A percentile compares a stretch with the other conserved stretches of the same genome.
Conservation (phyloP, 2,113 vertebrate species). For the Cryptomyrus ogoouensis region DNA sequence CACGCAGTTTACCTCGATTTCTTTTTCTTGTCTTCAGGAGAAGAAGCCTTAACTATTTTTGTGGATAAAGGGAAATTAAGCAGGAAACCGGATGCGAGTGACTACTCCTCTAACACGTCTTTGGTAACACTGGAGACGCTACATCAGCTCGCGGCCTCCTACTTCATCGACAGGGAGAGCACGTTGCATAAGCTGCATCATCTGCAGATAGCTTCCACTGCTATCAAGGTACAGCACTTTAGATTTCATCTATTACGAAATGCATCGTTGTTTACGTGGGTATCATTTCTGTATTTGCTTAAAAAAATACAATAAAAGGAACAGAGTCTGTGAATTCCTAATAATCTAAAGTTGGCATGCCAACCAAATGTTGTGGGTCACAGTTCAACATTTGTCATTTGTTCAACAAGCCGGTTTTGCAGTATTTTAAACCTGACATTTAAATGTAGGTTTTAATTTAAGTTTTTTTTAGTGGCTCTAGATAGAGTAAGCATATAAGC, state of each 20-base stretch:
- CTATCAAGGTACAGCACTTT: constrained; percentile 68
- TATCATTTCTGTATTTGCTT: not conserved
- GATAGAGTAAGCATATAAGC: not conserved
- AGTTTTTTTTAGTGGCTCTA: not conserved
- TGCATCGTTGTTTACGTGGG: not conserved
- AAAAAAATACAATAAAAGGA: not conserved
- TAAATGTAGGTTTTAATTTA: not conserved
- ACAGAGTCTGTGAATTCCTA: not conserved
- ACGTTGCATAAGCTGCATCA: constrained; percentile 71
- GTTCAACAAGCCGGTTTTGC: not conserved
- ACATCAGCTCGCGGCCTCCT: constrained; percentile 74
- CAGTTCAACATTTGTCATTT: not conserved
- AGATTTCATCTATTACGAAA: not conserved
- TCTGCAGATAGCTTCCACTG: constrained; percentile 76
- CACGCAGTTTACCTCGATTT: not conserved
- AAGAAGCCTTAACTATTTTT: constrained; percentile 95
- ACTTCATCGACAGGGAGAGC: constrained; percentile 77
- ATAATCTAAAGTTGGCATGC: not conserved
- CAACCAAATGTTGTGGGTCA: not conserved
- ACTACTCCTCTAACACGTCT: constrained; percentile 71
- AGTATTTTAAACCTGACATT: constrained; percentile 3
- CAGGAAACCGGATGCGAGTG: constrained; percentile 74
- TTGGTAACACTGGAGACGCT: constrained; percentile 61
- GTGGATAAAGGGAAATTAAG: constrained; percentile 95
- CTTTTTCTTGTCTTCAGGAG: constrained; percentile 60